These are phyloP conservation scores for Carapus acus DNA, from an alignment of 2,797 vertebrate genomes.

Conservation along the genomic window DNA sequence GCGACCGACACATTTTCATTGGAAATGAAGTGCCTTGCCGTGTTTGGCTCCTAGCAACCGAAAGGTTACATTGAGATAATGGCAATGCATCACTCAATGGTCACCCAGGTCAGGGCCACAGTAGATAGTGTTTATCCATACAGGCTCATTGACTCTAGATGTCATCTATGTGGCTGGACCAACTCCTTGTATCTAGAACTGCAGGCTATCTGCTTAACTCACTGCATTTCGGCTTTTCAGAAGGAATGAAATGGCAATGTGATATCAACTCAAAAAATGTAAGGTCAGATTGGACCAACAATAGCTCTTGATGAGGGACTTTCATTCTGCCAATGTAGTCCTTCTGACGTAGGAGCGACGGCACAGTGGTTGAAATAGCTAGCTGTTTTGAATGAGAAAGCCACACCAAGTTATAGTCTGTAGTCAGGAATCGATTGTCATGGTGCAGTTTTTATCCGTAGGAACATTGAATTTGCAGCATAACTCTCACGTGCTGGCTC, in stretches of 20 bases:
- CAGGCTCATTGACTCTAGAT: too few relatives aligned
- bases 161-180: too few relatives aligned
- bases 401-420: constrained; percentile 33
- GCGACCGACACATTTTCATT: too few relatives aligned
- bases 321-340: constrained; percentile 29
- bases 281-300: constrained; percentile 40
- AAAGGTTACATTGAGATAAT: too few relatives aligned
- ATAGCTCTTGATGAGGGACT: constrained; percentile 35
- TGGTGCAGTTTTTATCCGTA: constrained; percentile 64
- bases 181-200: too few relatives aligned
- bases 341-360: constrained; percentile 10
- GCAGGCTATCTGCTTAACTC: too few relatives aligned
- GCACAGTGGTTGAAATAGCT: constrained; percentile 25
- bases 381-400: constrained; percentile 53
- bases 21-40: too few relatives aligned
- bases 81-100: too few relatives aligned
- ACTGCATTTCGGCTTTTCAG: neutral
- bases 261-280: constrained; percentile 30
- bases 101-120: too few relatives aligned
- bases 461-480: constrained; percentile 61
- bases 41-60: too few relatives aligned
- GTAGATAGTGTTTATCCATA: too few relatives aligned
- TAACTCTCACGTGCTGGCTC: constrained; percentile 58
- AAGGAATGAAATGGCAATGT: neutral
- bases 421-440: constrained; percentile 59